Conservation (phyloP, 2,888 invertebrate genomes). For the Nephrotoma guestfalica region DNA sequence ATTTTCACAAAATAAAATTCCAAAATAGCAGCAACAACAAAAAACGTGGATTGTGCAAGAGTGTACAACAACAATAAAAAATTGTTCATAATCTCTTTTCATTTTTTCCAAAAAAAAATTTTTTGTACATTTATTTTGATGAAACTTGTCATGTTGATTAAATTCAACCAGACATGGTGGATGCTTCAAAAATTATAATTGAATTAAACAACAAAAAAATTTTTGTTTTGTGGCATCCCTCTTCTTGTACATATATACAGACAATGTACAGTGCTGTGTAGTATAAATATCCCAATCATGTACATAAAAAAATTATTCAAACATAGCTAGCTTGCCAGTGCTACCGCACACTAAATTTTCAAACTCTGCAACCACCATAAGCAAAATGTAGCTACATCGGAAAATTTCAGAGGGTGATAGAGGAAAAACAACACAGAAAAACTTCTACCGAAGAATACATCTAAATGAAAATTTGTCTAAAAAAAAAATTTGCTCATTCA, state of each 20-base stretch:
- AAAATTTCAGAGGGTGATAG: background rate
- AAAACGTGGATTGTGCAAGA: background rate
- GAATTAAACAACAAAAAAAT: background rate
- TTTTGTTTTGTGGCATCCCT: background rate
- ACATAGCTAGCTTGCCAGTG: background rate
- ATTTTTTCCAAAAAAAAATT: background rate
- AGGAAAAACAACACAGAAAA: background rate
- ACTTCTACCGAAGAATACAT: background rate
- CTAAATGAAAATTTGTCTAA: background rate
- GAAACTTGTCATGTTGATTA: background rate
- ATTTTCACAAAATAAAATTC: background rate
- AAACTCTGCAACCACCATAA: background rate
- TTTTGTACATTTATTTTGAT: background rate
- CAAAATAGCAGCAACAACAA: background rate
- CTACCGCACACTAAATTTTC: background rate
- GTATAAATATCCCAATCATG: background rate
- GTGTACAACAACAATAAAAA: background rate
- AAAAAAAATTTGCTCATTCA: background rate
- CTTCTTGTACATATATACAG: background rate
- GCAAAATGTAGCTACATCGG: background rate
- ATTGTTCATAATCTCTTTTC: background rate
- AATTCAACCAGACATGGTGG: background rate
- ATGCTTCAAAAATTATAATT: background rate
- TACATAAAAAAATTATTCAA: background rate
- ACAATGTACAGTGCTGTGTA: background rate